A percentile compares a stretch with the other conserved stretches of the same genome.
phyloP scores from a whole-genome alignment of 2,797 vertebrate species.

The Macrochelys suwanniensis region DNA sequence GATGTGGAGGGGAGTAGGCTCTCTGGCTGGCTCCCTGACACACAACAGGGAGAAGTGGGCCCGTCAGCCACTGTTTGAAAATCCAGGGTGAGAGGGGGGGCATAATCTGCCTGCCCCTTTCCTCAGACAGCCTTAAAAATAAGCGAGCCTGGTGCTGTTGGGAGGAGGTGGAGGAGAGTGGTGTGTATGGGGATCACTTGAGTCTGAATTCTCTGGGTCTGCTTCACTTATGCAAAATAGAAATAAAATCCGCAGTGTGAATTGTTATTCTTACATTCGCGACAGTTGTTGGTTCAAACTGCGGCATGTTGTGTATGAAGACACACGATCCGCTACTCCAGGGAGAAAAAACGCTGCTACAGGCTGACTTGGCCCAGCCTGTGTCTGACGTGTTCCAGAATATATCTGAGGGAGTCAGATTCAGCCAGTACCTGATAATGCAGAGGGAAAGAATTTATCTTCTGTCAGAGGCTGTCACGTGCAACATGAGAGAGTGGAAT shows the following conservation, averaged over 20 bases:
- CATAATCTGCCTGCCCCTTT: neutral
- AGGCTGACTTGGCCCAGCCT: conserved; percentile 87
- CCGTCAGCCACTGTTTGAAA: neutral
- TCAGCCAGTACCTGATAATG: conserved; percentile 81
- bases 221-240: neutral
- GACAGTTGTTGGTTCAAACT: conserved; percentile 77
- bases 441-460: neutral
- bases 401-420: conserved; percentile 81
- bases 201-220: neutral
- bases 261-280: conserved; percentile 79
- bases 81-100: neutral
- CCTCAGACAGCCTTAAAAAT: neutral
- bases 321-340: conserved; percentile 87
- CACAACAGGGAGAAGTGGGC: neutral
- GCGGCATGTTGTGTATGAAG: conserved; percentile 83
- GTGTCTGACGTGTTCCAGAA: conserved; percentile 89
- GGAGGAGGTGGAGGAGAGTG: neutral
- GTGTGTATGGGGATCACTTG: neutral
- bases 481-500: neutral
- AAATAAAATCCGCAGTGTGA: neutral
- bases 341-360: conserved; percentile 82
- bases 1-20: fast-evolving
- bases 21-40: neutral
- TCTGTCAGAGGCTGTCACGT: neutral
- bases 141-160: neutral